Conservation (phyloP, 2,113 vertebrate genomes). For the Tragelaphus strepsiceros region DNA sequence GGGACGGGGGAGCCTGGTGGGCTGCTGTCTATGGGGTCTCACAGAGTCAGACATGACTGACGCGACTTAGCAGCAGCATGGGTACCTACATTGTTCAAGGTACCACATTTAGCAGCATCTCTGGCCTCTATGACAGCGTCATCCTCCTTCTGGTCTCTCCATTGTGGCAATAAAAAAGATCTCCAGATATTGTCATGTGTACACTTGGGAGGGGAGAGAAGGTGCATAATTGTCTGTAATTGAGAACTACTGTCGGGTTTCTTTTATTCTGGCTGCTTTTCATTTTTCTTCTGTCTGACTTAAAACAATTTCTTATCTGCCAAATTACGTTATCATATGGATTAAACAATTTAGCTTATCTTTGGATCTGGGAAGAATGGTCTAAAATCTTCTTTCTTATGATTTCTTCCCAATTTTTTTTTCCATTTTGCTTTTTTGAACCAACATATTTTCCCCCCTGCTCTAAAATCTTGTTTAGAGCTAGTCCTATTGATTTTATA, state of each 20-base stretch:
- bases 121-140: background rate
- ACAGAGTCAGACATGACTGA: too few species aligned
- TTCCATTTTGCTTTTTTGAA: background rate
- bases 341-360: background rate
- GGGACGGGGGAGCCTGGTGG: too few species aligned
- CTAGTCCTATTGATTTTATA: background rate
- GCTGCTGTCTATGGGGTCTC: too few species aligned
- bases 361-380: background rate
- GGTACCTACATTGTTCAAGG: background rate
- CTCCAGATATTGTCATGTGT: background rate
- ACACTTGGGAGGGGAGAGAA: background rate
- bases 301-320: background rate
- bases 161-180: too few species aligned
- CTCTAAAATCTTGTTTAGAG: background rate
- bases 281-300: background rate
- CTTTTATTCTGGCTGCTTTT: background rate
- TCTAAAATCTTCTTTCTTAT: background rate
- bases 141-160: background rate
- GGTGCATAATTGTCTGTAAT: background rate
- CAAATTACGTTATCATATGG: background rate
- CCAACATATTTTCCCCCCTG: fast-evolving
- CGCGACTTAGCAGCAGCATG: too few species aligned
- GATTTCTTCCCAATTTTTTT: background rate
- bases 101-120: background rate
- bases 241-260: background rate